Base-by-base conservation (phyloP, 2,888 invertebrate species). In the Ceraclea dissimilis region DNA sequence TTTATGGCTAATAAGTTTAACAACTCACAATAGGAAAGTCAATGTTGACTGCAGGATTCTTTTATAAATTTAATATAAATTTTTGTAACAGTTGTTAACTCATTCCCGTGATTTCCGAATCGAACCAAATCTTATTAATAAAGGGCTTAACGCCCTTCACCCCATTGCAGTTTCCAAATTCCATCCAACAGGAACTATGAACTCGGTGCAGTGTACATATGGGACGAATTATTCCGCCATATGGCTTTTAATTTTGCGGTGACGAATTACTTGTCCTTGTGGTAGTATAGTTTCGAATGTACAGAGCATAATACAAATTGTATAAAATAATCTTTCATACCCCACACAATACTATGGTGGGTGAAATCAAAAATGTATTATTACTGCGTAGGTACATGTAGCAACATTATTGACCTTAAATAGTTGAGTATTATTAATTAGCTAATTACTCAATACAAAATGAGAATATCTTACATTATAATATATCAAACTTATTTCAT, bases 191-290 rank as follows among this genome's bases (percentile, higher is more conserved):
- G 33, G 5, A 13, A 13, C n/a, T 16, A 39, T 39, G 11, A 16
- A 39, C 13, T n/a, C 5, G 13, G 13, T 16, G 13, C 39, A 20
- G 47, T 11, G 31, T 55, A 34, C 62, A 62, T 62, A 62, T 62
- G 62, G 50, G 60, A 20, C 51, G 54, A 62, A 60, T 62, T 62
- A 62, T 62, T 60, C 60, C 51, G 72, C 70, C 76, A 76, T 75
- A 76, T 76, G 77, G 76, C 62, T 59, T 60, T 62, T 62, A 63
- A 63, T 63, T 63, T 62, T 50, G 62, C 60, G 62, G 61, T 60
- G 60, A 59, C 59, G 60, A 63, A 63, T 59, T 39, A 39, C 39
- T 58, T 26, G 55, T 54, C 51, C 52, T 59, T 60, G 55, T 21
- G 39, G 52, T 52, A 16, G 18, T 52, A 20, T 34, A 17, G 17